Percentiles rank a stretch among this genome's conserved stretches.
Conservation (phyloP, 2,113 vertebrate genomes). For the Pachyramphus minor region DNA sequence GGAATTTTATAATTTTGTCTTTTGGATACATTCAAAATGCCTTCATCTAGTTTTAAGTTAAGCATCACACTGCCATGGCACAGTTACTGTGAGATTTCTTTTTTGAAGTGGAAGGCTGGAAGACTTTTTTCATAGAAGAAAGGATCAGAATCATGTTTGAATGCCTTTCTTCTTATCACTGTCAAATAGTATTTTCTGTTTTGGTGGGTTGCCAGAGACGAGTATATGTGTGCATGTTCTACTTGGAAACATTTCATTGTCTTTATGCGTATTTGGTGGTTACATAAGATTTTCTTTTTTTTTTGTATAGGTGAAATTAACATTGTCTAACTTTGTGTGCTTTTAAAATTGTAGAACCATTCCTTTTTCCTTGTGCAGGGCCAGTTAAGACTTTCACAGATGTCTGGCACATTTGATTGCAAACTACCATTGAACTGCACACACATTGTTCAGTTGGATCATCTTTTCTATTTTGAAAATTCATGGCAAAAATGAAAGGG, state of each 20-base stretch:
- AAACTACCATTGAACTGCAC: neutral
- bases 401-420: neutral
- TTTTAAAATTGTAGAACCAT: neutral
- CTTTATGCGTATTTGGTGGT: neutral
- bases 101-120: neutral
- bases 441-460: neutral
- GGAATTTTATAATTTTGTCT: neutral
- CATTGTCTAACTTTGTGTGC: neutral
- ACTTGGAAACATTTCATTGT: neutral
- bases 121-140: neutral
- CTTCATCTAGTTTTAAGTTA: neutral
- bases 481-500: neutral
- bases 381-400: neutral
- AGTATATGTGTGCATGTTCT: neutral
- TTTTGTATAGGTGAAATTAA: neutral
- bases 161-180: neutral
- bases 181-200: neutral
- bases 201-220: neutral
- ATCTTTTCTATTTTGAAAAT: conserved; percentile 11
- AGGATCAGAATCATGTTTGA: neutral
- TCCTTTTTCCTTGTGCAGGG: neutral
- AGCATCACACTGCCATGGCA: neutral
- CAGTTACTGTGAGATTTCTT: neutral
- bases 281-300: neutral
- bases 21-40: neutral